Percentiles rank a stretch among this genome's conserved stretches.
phyloP scores from a whole-genome alignment of 2,797 vertebrate species.

The Morus bassanus region DNA sequence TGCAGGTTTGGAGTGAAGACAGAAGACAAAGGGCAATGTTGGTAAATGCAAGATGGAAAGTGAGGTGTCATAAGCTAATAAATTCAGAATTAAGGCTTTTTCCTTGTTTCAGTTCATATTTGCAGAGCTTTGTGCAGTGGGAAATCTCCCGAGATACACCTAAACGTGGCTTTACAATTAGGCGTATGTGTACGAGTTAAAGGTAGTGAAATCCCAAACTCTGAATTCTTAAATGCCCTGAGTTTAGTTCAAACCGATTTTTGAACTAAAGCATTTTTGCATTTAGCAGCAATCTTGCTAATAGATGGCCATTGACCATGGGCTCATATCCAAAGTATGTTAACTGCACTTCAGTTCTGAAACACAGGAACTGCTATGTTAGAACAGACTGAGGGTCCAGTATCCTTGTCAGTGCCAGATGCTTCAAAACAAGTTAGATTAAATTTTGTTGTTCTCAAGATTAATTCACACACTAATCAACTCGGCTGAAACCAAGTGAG shows the following conservation, averaged over 20 bases:
- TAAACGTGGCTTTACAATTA: not conserved
- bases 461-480: constrained; percentile 15
- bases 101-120: not conserved
- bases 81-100: not conserved
- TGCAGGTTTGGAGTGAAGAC: not conserved
- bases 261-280: not conserved
- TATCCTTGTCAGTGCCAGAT: not conserved
- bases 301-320: not conserved
- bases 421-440: not conserved
- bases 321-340: not conserved
- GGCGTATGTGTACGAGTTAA: not conserved
- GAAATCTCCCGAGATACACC: not conserved
- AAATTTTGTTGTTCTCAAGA: constrained; percentile 16
- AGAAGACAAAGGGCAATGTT: not conserved
- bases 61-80: not conserved
- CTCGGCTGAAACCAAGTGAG: not conserved
- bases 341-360: not conserved
- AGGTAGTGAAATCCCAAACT: not conserved
- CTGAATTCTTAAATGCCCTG: not conserved
- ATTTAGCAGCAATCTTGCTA: not conserved
- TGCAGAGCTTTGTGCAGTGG: not conserved
- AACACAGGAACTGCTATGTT: not conserved
- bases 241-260: not conserved
- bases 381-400: not conserved
- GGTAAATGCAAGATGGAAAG: not conserved